These are phyloP conservation scores for Ophioninae sp. DNA, from an alignment of 2,888 invertebrate genomes.

Conservation along the genomic window DNA sequence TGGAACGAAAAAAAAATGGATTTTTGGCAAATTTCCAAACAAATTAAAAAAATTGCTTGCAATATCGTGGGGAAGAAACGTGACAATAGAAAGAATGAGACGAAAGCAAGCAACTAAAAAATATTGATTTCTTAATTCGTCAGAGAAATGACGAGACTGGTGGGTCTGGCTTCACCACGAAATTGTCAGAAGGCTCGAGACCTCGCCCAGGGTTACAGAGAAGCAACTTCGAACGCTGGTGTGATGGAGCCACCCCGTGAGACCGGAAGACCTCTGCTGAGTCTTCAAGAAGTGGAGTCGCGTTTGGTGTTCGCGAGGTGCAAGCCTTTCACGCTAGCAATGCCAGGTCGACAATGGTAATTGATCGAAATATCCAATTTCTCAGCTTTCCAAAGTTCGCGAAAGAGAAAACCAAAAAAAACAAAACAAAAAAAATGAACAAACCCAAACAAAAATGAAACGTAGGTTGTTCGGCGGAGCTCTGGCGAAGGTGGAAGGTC, in stretches of 20 bases:
- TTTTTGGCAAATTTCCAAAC: too few species aligned
- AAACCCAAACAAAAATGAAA: too few species aligned
- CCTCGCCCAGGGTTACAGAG: slow-evolving; percentile 84
- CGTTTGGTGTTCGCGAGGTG: slow-evolving; percentile 94
- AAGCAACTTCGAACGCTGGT: slow-evolving; percentile 91
- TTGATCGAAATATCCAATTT: slow-evolving; percentile 31
- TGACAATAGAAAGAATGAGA: background rate
- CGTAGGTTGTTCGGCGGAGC: slow-evolving; percentile 91
- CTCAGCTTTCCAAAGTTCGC: background rate
- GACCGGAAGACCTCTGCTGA: slow-evolving; percentile 88
- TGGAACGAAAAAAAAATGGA: too few species aligned
- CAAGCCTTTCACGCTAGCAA: slow-evolving; percentile 93
- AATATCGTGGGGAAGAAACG: too few species aligned
- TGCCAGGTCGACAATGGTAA: slow-evolving; percentile 91
- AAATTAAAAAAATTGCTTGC: too few species aligned
- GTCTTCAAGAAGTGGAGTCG: slow-evolving; percentile 92
- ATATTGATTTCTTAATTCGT: background rate
- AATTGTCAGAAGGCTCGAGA: slow-evolving; percentile 77
- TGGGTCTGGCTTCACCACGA: slow-evolving; percentile 76
- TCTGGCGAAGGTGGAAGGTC: slow-evolving; percentile 90
- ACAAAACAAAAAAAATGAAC: too few species aligned
- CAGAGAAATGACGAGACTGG: slow-evolving; percentile 79
- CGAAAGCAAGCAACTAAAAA: background rate
- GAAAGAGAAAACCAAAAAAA: background rate
- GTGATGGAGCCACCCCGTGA: slow-evolving; percentile 93